phyloP scores from a whole-genome alignment of 2,113 vertebrate species.

The Centropus bengalensis region DNA sequence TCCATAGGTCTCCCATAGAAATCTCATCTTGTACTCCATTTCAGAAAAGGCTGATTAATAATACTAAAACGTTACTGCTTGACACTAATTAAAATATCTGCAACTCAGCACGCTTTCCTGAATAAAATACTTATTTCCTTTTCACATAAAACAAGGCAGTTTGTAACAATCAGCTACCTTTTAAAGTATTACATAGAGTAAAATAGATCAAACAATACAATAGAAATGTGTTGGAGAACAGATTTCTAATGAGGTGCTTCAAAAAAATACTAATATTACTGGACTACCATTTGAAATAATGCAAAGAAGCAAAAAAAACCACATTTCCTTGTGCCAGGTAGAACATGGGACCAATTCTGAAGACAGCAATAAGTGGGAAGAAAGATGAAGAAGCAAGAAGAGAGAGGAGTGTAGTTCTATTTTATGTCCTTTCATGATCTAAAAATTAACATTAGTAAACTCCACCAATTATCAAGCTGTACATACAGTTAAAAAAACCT shows the following conservation, averaged over 20 bases:
- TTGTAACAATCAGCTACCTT: background rate
- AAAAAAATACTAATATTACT: background rate
- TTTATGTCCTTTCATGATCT: background rate
- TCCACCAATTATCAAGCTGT: background rate
- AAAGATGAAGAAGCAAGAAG: background rate
- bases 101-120: background rate
- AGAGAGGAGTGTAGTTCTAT: background rate
- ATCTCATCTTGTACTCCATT: background rate
- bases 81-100: background rate
- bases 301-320: background rate
- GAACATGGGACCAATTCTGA: background rate
- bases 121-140: background rate
- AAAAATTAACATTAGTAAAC: background rate
- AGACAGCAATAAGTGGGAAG: background rate
- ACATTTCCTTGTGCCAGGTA: background rate
- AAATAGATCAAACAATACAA: background rate
- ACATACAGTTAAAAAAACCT: background rate
- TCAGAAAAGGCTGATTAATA: background rate
- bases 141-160: background rate
- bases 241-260: background rate
- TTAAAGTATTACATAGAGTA: background rate
- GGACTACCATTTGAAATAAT: background rate
- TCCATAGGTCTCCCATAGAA: background rate
- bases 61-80: background rate
- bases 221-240: background rate